Conservation (phyloP, 2,797 vertebrate genomes). For the Rhabdomys pumilio region DNA sequence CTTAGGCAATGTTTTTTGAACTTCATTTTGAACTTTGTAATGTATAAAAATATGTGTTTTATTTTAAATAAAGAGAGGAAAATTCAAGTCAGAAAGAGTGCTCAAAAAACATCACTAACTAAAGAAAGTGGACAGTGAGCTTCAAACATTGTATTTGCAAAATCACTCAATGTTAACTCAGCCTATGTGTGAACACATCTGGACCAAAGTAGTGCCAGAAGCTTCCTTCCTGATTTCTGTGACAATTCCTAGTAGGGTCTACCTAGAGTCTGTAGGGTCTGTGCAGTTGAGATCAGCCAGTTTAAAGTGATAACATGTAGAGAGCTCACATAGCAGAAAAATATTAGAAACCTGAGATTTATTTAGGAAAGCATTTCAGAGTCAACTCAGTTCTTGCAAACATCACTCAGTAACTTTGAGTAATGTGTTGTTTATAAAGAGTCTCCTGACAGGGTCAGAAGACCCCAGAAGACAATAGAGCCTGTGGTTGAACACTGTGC, state of each 20-base stretch:
- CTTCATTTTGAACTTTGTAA: constrained; percentile 26
- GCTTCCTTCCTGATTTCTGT: neutral
- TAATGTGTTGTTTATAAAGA: constrained; percentile 44
- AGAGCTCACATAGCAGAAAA: constrained; percentile 55
- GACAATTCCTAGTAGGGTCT: neutral
- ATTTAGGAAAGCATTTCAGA: constrained; percentile 39
- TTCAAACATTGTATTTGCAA: neutral
- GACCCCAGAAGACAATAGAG: neutral
- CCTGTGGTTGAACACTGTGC: neutral
- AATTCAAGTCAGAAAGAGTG: neutral
- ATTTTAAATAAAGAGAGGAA: neutral
- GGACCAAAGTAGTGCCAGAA: neutral
- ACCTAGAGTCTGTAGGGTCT: constrained; percentile 21
- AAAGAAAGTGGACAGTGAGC: neutral
- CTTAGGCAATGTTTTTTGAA: neutral
- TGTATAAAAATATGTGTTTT: too few relatives aligned
- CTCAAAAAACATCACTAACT: neutral
- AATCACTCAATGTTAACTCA: neutral
- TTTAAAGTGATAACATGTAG: neutral
- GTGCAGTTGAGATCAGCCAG: neutral
- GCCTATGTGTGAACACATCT: neutral
- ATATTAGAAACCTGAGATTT: constrained; percentile 54
- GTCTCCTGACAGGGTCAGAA: constrained; percentile 16
- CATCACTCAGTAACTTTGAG: constrained; percentile 35
- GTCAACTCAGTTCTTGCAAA: constrained; percentile 49